Percentiles rank a stretch among this genome's conserved stretches.
Conservation (phyloP, 2,888 invertebrate genomes). For the Euclidia mi region DNA sequence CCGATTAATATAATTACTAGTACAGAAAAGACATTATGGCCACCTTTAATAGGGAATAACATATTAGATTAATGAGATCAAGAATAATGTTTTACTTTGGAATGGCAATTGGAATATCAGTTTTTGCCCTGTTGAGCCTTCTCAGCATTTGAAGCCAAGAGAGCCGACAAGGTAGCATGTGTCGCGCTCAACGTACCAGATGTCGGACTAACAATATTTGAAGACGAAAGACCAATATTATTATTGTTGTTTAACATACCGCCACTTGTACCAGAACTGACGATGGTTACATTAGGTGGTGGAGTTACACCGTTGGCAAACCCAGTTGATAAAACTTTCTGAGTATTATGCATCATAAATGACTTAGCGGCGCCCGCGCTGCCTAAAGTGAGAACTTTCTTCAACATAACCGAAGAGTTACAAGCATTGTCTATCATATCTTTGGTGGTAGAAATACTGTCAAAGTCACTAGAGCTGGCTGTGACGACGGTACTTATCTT, state of each 20-base stretch:
- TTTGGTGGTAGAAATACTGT: slow-evolving; percentile 84
- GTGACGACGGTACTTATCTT: slow-evolving; percentile 77
- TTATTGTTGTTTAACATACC: slow-evolving; percentile 72
- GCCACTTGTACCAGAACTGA: slow-evolving; percentile 79
- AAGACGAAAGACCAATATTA: slow-evolving; percentile 61
- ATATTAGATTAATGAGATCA: slow-evolving; percentile 47
- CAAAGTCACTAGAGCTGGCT: slow-evolving; percentile 75
- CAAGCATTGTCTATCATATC: slow-evolving; percentile 88
- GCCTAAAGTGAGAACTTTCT: slow-evolving; percentile 86
- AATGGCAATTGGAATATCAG: slow-evolving; percentile 40
- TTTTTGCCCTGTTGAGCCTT: slow-evolving; percentile 53
- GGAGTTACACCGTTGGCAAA: slow-evolving; percentile 83
- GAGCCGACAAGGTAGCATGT: slow-evolving; percentile 85
- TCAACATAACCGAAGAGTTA: slow-evolving; percentile 87
- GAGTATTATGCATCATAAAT: slow-evolving; percentile 88
- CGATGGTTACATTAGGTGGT: slow-evolving; percentile 86
- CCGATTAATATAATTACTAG: too few species aligned
- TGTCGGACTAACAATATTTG: slow-evolving; percentile 74
- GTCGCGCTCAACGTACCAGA: slow-evolving; percentile 85
- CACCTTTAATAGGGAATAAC: not conserved
- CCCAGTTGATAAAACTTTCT: slow-evolving; percentile 84
- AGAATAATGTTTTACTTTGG: slow-evolving; percentile 32
- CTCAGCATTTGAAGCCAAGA: slow-evolving; percentile 73
- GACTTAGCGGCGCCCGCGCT: slow-evolving; percentile 84
- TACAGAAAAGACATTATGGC: not conserved